Evolutionary conservation across 2,797 vertebrate genomes (phyloP).

Genomic region (Macroramphosus scolopax): DNA sequence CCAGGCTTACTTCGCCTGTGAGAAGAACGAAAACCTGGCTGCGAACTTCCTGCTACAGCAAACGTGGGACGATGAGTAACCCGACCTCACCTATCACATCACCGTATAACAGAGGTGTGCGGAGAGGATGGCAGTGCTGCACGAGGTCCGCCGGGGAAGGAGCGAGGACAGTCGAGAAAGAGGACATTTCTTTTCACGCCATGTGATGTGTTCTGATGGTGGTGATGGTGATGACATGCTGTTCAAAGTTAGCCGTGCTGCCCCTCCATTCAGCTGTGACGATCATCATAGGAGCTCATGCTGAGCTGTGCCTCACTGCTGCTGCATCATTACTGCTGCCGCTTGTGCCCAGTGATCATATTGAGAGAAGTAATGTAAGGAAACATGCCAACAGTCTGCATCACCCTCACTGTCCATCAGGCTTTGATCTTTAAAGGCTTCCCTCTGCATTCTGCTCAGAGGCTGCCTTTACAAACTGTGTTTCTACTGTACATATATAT

Average conservation of each 20-base stretch:
- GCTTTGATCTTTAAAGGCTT: too few relatives aligned
- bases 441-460: slow-evolving; percentile 5
- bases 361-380: slow-evolving; percentile 24
- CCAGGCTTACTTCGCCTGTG: slow-evolving; percentile 83
- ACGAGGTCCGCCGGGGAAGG: slow-evolving; percentile 19
- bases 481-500: slow-evolving; percentile 1
- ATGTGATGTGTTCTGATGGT: slow-evolving; percentile 19
- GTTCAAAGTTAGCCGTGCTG: slow-evolving; percentile 50
- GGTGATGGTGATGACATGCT: slow-evolving; percentile 22
- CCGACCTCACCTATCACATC: slow-evolving; percentile 1
- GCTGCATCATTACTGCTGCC: slow-evolving; percentile 51
- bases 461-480: neutral
- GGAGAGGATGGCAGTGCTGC: slow-evolving; percentile 16
- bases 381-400: slow-evolving; percentile 45
- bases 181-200: slow-evolving; percentile 25
- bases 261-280: slow-evolving; percentile 47
- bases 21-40: slow-evolving; percentile 82
- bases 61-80: slow-evolving; percentile 80
- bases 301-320: slow-evolving; percentile 49
- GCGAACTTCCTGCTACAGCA: slow-evolving; percentile 84
- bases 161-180: slow-evolving; percentile 1
- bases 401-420: slow-evolving; percentile 32
- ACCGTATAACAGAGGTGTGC: slow-evolving; percentile 6
- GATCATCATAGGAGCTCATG: slow-evolving; percentile 41
- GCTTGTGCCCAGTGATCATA: slow-evolving; percentile 44